phyloP scores from a whole-genome alignment of 2,888 invertebrate species.

The Hyposoter didymator region DNA sequence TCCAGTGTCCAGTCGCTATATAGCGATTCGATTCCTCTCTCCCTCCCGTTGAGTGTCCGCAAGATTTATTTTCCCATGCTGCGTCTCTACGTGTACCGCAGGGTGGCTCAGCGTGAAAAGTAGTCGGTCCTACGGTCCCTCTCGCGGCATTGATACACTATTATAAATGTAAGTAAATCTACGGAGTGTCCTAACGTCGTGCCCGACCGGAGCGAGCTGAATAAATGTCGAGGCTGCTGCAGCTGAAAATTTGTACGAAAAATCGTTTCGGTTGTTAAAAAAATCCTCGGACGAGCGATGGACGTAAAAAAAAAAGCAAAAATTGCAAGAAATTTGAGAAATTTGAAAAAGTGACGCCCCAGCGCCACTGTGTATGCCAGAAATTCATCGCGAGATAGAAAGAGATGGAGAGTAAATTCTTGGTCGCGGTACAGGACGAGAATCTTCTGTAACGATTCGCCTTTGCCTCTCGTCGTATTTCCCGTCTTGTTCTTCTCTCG shows the following conservation, averaged over 20 bases:
- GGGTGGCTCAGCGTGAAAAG: conserved; percentile 77
- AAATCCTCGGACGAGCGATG: not conserved
- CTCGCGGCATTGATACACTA: conserved; percentile 60
- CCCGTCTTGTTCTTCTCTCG: conserved; percentile 30
- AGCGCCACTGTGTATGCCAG: conserved; percentile 12
- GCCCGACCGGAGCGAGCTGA: not conserved
- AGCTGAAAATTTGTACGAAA: too few relatives aligned
- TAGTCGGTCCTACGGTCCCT: conserved; percentile 60
- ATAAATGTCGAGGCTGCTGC: not conserved
- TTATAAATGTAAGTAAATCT: not conserved
- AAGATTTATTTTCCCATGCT: conserved; percentile 84
- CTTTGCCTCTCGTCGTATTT: conserved; percentile 42
- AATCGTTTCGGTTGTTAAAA: not conserved
- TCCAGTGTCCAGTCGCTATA: conserved; percentile 80
- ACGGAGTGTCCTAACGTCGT: not conserved
- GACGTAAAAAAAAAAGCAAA: too few relatives aligned
- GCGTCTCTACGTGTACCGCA: conserved; percentile 76
- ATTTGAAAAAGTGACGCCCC: too few relatives aligned
- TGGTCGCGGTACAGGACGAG: conserved; percentile 32
- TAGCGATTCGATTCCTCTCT: conserved; percentile 33
- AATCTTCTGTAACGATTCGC: conserved; percentile 50
- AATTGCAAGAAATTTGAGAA: not conserved
- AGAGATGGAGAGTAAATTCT: conserved; percentile 36
- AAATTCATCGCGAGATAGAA: conserved; percentile 20
- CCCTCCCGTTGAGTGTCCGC: conserved; percentile 81